Base-by-base conservation (phyloP, 2,797 vertebrate genomes). In the Epinephelus awoara region DNA sequence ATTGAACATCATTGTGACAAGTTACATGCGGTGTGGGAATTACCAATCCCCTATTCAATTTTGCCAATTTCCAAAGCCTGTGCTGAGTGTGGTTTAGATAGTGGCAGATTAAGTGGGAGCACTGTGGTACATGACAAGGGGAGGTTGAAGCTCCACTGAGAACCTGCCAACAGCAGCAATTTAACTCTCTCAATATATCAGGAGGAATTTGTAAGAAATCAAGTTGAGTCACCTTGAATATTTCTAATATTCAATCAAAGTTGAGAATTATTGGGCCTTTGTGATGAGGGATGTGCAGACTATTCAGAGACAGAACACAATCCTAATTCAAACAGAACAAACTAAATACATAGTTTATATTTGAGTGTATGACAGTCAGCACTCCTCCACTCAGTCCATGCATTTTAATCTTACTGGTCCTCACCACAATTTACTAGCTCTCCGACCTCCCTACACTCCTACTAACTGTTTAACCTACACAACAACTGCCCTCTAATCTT, bases 1-100 rank as follows among this genome's bases (percentile, higher is more conserved):
- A 72, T 75, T 79, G 68, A 85, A 72, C 79, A 77, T 83, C 72
- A 61, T 72, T 79, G 80, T 88, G 89, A 88, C 85, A 85, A 67
- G 66, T 80, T 88, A 75, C 89, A 84, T 73, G 78, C 59, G 52
- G 79, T 79, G 71, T 75, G 79, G 82, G 79, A 87, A 88, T 85
- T 79, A 82, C 71, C 65, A 40, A 75, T 72, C 75, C 85, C 73
- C 85, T 84, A 62, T 81, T 86, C 75, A 85, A 63, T 84, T 86
- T 84, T 49, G 15, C 38, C 77, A 61, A 71, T 87, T 81, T 85
- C 71, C 54, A 85, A 83, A 86, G 83, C 51, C 71, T 63, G 57
- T 51, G 81, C 80, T 68, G 79, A 75, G 57, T 75, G 77, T 27
- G 63, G 77, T 70, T 55, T 62, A 79, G 75, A 86, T 63, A 75